These are phyloP conservation scores for Columba guinea DNA, from an alignment of 2,797 vertebrate species.

Conservation along the genomic window DNA sequence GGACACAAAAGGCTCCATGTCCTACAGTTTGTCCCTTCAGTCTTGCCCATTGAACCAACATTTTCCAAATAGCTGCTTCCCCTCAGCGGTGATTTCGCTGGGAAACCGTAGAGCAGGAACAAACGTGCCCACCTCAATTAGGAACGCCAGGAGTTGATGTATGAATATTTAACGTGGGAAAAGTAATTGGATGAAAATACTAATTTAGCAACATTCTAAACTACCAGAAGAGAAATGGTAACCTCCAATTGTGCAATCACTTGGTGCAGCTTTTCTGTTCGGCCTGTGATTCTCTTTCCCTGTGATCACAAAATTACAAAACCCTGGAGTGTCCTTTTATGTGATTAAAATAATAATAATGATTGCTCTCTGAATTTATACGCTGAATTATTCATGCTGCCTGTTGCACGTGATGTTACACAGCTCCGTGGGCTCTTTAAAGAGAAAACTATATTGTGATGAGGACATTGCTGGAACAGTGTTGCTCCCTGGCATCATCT, in stretches of 20 bases:
- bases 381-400: background rate
- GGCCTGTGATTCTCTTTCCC: background rate
- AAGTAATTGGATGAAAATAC: slow-evolving; percentile 17
- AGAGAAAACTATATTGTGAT: background rate
- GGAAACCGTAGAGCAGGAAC: background rate
- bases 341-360: slow-evolving; percentile 13
- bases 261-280: background rate
- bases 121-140: background rate
- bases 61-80: background rate
- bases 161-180: background rate
- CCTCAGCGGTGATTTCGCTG: background rate
- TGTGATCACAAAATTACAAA: background rate
- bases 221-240: background rate
- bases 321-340: slow-evolving; percentile 10
- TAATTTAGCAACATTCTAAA: background rate
- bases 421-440: background rate
- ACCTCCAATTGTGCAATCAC: background rate
- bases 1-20: background rate
- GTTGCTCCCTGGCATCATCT: background rate
- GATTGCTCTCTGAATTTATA: background rate
- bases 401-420: background rate
- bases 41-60: background rate
- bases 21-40: background rate
- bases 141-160: background rate
- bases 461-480: slow-evolving; percentile 32